phyloP scores from a whole-genome alignment of 2,797 vertebrate genomes.

The Rhincodon typus region DNA sequence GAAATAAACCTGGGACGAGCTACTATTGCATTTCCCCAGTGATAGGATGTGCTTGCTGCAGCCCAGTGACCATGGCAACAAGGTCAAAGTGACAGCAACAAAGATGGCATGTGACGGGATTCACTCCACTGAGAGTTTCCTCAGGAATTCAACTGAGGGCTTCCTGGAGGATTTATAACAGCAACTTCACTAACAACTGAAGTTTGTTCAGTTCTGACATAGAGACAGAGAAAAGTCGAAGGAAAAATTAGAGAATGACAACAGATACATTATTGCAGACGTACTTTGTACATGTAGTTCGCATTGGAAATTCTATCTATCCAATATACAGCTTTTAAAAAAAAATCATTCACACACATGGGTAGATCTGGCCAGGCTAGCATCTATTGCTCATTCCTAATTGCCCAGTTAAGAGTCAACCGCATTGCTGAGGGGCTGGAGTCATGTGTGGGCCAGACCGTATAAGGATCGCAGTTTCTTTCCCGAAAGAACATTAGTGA shows the following conservation, averaged over 20 bases:
- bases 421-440: no score
- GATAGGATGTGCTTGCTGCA: constrained; percentile 55
- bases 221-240: neutral
- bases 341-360: no score
- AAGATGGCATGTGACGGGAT: constrained; percentile 41
- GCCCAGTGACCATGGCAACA: constrained; percentile 65
- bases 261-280: neutral
- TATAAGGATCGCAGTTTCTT: no score
- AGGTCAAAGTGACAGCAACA: constrained; percentile 57
- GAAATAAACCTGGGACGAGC: constrained; percentile 61
- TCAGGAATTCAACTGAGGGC: neutral
- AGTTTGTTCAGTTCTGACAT: neutral
- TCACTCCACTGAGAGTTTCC: neutral
- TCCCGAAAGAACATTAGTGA: no score
- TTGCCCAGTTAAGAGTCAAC: no score
- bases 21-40: constrained; percentile 62
- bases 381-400: no score
- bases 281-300: neutral
- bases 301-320: neutral
- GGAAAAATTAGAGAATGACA: neutral
- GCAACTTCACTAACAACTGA: neutral
- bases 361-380: no score
- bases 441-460: no score
- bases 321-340: no score
- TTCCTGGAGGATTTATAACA: neutral